phyloP scores from a whole-genome alignment of 1,140 invertebrate genomes.

The Neodiprion fabricii region DNA sequence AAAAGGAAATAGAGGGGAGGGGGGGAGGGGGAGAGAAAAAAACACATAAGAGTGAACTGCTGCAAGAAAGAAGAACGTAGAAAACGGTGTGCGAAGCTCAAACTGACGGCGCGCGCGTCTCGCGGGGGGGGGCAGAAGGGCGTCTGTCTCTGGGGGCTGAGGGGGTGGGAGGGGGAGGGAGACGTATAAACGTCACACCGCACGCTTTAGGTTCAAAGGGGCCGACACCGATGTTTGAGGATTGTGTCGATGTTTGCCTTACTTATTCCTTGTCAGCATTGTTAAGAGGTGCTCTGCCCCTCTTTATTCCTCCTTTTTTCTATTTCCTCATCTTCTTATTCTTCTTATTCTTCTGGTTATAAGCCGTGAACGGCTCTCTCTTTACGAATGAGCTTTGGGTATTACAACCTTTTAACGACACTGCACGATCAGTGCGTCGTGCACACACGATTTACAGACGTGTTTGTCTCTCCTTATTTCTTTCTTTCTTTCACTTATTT shows the following conservation, averaged over 20 bases:
- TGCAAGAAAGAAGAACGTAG: neutral
- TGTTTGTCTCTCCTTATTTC: too few species aligned
- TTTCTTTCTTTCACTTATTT: too few species aligned
- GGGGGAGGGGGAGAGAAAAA: neutral
- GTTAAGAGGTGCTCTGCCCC: conserved; percentile 50
- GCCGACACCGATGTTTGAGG: conserved; percentile 55
- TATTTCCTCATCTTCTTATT: too few species aligned
- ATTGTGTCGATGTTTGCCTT: conserved; percentile 58
- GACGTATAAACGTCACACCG: conserved; percentile 42
- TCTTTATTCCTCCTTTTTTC: too few species aligned
- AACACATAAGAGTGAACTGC: neutral
- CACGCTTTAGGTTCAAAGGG: conserved; percentile 49
- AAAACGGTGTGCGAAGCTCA: too few species aligned
- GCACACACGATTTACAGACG: too few species aligned
- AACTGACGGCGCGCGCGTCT: neutral
- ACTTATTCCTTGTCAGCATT: conserved; percentile 60
- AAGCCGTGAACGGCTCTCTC: too few species aligned
- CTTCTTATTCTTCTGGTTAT: too few species aligned
- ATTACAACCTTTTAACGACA: too few species aligned
- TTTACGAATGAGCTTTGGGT: too few species aligned
- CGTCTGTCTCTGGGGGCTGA: neutral
- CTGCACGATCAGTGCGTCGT: too few species aligned
- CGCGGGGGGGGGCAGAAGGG: neutral
- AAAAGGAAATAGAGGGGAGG: neutral
- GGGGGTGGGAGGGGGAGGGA: neutral